Evolutionary conservation across 2,888 invertebrate genomes (phyloP).

Genomic region (Imbricaverruca yamaguchii): DNA sequence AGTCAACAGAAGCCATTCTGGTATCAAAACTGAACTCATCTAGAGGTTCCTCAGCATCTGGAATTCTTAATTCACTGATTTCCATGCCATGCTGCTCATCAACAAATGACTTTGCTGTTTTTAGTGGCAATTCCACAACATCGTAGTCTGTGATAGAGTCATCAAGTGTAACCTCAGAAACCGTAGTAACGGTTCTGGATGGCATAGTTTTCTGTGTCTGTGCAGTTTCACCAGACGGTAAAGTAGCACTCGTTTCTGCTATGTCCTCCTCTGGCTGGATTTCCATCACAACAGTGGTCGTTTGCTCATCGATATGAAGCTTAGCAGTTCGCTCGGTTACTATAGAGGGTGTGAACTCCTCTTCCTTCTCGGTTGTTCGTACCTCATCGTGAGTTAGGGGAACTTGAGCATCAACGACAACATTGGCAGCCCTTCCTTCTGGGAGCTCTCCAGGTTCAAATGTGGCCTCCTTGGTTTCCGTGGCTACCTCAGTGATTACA

Average conservation of each 20-base stretch:
- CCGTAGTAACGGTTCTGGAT: neutral
- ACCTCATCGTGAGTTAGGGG: neutral
- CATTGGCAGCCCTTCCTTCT: neutral
- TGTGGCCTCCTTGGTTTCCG: neutral
- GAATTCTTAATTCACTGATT: too few relatives aligned
- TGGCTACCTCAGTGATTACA: neutral
- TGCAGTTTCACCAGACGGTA: neutral
- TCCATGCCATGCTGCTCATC: neutral
- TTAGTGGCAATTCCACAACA: neutral
- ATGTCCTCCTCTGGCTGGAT: neutral
- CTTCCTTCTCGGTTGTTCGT: neutral
- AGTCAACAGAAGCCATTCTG: neutral
- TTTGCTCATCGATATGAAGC: neutral
- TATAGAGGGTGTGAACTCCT: neutral
- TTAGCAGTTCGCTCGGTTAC: neutral
- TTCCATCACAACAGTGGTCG: neutral
- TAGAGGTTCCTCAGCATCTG: neutral
- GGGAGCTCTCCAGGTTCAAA: slow-evolving; percentile 4
- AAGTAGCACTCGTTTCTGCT: neutral
- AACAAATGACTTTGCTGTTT: neutral
- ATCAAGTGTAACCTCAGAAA: neutral
- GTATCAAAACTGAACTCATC: neutral
- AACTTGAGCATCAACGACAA: neutral
- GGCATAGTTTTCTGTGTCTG: neutral
- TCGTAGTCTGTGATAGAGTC: neutral